A percentile compares a stretch with the other conserved stretches of the same genome.
Evolutionary conservation across 2,797 vertebrate species (phyloP).

Genomic region (Amblyraja radiata): DNA sequence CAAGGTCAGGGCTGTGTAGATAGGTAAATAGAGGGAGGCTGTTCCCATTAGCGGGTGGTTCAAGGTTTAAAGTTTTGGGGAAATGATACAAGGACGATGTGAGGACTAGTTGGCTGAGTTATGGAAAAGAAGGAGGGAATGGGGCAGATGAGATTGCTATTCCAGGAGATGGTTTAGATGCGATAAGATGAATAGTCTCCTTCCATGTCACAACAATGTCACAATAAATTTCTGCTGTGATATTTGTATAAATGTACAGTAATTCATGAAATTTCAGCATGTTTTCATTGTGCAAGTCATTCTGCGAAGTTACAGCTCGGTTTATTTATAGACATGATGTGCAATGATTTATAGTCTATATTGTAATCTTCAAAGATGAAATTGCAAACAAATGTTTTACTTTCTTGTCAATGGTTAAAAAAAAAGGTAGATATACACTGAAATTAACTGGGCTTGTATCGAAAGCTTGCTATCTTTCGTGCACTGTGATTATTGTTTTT

Average conservation of each 20-base stretch:
- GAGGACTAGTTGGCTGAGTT: too few relatives aligned
- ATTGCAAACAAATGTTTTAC: slow-evolving; percentile 14
- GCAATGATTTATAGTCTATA: background rate
- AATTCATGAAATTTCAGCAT: background rate
- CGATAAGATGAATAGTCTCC: too few relatives aligned
- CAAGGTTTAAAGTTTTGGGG: too few relatives aligned
- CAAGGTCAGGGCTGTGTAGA: too few relatives aligned
- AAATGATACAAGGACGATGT: too few relatives aligned
- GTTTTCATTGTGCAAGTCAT: background rate
- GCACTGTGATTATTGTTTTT: background rate
- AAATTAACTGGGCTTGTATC: background rate
- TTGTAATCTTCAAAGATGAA: background rate
- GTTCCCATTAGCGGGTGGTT: too few relatives aligned
- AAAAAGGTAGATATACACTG: background rate
- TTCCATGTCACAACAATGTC: too few relatives aligned
- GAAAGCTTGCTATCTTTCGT: too few relatives aligned
- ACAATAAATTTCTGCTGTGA: background rate
- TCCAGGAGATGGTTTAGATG: too few relatives aligned
- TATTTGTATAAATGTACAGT: background rate
- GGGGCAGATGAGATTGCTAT: too few relatives aligned
- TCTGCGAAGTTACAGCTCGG: background rate
- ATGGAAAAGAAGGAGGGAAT: too few relatives aligned
- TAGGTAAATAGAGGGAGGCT: too few relatives aligned
- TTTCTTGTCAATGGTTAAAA: background rate
- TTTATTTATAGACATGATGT: background rate